Evolutionary conservation across 2,888 invertebrate species (phyloP).

Genomic region (Tiphia femorata): DNA sequence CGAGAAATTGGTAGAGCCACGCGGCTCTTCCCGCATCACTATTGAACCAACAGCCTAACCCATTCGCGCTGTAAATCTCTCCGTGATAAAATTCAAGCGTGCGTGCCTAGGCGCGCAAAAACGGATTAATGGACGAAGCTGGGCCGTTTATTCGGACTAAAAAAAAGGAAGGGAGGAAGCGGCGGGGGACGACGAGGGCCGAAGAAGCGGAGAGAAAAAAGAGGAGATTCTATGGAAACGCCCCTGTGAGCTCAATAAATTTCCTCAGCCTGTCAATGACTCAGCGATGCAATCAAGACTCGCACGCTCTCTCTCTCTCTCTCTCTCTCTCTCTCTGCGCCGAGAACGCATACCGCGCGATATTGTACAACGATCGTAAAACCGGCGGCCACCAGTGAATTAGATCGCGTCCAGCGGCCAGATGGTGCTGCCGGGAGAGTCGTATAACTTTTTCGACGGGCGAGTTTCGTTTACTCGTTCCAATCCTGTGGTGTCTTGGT

Average conservation of each 20-base stretch:
- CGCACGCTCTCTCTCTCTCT: conserved; percentile 4
- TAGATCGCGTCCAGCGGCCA: conserved; percentile 27
- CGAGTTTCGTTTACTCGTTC: no score
- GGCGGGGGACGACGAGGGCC: neutral
- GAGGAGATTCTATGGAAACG: neutral
- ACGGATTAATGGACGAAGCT: conserved; percentile 42
- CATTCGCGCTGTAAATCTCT: conserved; percentile 41
- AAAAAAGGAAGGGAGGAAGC: conserved; percentile 19
- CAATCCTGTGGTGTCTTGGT: no score
- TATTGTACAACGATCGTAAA: conserved; percentile 25
- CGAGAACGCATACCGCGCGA: neutral
- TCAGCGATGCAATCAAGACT: conserved; percentile 45
- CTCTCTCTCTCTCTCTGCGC: neutral
- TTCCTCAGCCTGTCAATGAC: conserved; percentile 45
- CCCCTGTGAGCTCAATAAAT: conserved; percentile 35
- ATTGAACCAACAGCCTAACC: no score
- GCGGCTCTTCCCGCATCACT: no score
- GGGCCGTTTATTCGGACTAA: conserved; percentile 34
- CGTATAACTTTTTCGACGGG: conserved; percentile 9
- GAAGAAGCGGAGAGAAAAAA: neutral
- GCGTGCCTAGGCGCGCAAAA: conserved; percentile 29
- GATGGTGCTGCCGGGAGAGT: conserved; percentile 12
- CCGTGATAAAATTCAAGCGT: conserved; percentile 29
- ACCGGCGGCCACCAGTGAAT: conserved; percentile 31
- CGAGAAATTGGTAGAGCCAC: no score